Base-by-base conservation (phyloP, 2,888 invertebrate species). In the Adelognathus sp. region DNA sequence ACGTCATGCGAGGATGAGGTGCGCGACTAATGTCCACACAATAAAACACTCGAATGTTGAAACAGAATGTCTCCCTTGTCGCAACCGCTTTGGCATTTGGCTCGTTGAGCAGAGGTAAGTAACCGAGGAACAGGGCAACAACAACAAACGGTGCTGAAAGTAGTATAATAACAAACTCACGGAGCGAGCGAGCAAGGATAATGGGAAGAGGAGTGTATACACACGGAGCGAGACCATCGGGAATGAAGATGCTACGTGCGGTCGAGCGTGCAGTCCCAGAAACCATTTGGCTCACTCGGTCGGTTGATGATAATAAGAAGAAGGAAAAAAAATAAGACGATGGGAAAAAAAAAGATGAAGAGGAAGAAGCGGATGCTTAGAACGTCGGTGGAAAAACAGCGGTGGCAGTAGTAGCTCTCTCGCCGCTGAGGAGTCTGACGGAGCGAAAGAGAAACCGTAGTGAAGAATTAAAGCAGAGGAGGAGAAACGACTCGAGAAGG, bases 221-320 rank as follows among this genome's bases (percentile, higher is more conserved):
- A 58, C n/a, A n/a, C n/a, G n/a, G n/a, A n/a, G n/a, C n/a, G n/a
- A n/a, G n/a, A n/a, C n/a, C n/a, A n/a, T n/a, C n/a, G n/a, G 52
- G 63, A 60, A 76, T 70, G 82, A 81, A 71, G 80, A 80, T 76
- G 76, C 60, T 71, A 61, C 66, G 79, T 71, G 58, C 80, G 76
- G 80, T 80, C 80, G 70, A 79, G 79, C 79, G 75, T 83, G 58
- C 88, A 88, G 87, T 90, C 87, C 87, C 86, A 85, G 89, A 89
- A 89, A 90, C 86, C 84, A 86, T 88, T 88, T 84, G 86, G 88
- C 83, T 84, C 73, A 73, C 74, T 81, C 60, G 81, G 79, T 76
- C 86, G 86, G 84, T 76, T 86, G 85, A 85, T 86, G 85, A 83
- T 81, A 83, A 86, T 85, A 86, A 85, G 82, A 74, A 78, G 81